These are phyloP conservation scores for rat (Rattus norvegicus) DNA, from an alignment of 2,113 vertebrate species.

Conservation along the genomic window GRCr8 NC_086032.1:38013501-38014000, in stretches of 20 bases:
- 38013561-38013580: not conserved
- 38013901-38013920: not conserved
- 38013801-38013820: not conserved
- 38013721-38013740: not conserved
- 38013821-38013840: not conserved
- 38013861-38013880: not conserved
- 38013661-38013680: not conserved
- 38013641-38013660: not conserved
- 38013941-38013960: not conserved
- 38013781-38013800: not conserved
- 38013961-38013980: no score
- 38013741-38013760: not conserved
- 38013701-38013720: not conserved
- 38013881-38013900: not conserved
- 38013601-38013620: not conserved
- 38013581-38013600: not conserved
- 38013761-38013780: not conserved
- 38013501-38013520: not conserved
- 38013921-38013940: not conserved
- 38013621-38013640: not conserved
- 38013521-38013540: slow-evolving; percentile 12
- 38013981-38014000: not conserved
- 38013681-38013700: not conserved
- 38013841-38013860: not conserved
- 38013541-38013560: not conserved